Evolutionary conservation across 1,140 invertebrate genomes (phyloP), one percentile per base, ranked within the genome.

Genomic region (Planococcus citri): DNA sequence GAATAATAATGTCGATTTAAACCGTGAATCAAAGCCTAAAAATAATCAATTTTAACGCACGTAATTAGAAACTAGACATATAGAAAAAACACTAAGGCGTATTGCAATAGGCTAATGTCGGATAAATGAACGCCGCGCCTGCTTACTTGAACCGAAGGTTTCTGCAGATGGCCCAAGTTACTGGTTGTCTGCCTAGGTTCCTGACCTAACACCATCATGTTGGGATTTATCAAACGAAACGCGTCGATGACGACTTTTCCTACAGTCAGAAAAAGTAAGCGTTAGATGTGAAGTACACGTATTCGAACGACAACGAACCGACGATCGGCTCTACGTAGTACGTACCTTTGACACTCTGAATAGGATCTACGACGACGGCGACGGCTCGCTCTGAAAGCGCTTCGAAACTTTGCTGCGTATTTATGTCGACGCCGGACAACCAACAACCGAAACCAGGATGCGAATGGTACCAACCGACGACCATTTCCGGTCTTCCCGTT

Each of bases 401-500:
- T 82, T 99, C 97, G 81, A 99, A 99, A 73, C 94, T 97, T 78
- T 99, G 97, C 78, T 99, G 97, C 12, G 97, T 99, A 76, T 99
- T 99, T 73, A 99, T 99, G 81, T 99, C 97, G 1, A 99, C 97
- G 69, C 95, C 92, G n/a, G 97, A 99, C 21, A 99, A 81, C 97
- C 97, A 99, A 78, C 97, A 99, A 41, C 97, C 97, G 83, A 99
- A 99, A 41, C 97, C 97, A 75, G 97, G 97, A 88, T 99, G 97
- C 67, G 95, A 98, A 77, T 99, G 97, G 76, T 99, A 99, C 97
- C 97, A 99, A 64, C 97, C 97, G 61, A 99, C 97, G 14, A 99
- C 97, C 97, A 99, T 99, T 82, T 99, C 97, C 6, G 97, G 97
- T 70, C 95, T 82, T 1, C 97, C 97, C 72, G 97, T 99, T 81